Base-by-base conservation (phyloP, 2,888 invertebrate genomes). In the Leucophenga maculata region DNA sequence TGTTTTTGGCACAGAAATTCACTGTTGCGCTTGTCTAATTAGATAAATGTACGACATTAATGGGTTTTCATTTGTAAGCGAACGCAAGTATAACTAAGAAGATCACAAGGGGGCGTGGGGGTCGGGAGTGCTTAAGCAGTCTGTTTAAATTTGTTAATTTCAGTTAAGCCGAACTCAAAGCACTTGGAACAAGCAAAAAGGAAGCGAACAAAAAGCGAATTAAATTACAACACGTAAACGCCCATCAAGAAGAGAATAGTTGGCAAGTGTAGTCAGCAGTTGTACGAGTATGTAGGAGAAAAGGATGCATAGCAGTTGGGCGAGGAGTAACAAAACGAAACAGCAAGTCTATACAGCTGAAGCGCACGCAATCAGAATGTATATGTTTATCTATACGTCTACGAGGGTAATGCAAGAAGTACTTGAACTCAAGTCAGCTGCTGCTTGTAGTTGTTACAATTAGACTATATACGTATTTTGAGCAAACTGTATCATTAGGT, bases 21-120 rank as follows among this genome's bases (percentile, higher is more conserved):
- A 59, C 32, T 64, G 46, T 46, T 64, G 62, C 78, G 80, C 80
- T 80, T 80, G 82, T 82, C 82, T 82, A 82, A 81, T 81, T 81
- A 81, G 82, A 81, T 79, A 82, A 82, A 81, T 81, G 79, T 69
- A 78, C 74, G 76, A 77, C 82, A 77, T 81, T 81, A 81, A 77
- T 77, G 80, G 80, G 75, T 69, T 71, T 67, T 48, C 62, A 64
- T 64, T 64, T 64, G 46, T 64, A 48, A 64, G 62, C 57, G 44
- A n/a, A 44, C 18, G 59, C 60, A 26, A n/a, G 50, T 20, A 14
- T 64, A 64, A n/a, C 14, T 32, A 32, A 11, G 48, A 48, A 64
- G 50, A 18, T 39, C 11, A 16, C 16, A 16, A 18, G 39, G 39
- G n/a, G 26, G 1, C 18, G 57, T 8, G 14, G 31, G 31, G 14